Evolutionary conservation across 1,140 invertebrate genomes (phyloP), one percentile per base, ranked within the genome.

Genomic region (Homarus americanus): DNA sequence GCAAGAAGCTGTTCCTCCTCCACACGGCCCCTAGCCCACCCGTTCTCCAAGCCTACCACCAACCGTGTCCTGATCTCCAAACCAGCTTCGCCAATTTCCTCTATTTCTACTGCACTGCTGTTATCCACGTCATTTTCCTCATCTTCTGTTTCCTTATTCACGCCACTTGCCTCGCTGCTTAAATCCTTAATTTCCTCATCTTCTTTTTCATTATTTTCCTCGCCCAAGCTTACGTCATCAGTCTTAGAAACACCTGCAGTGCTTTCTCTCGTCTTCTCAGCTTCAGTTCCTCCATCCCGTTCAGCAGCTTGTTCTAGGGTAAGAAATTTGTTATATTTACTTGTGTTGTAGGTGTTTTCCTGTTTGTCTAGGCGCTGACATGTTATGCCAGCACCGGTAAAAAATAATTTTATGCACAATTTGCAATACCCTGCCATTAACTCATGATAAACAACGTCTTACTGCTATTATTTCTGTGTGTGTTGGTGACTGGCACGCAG

Each of bases 21-120:
- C 20, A 85, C 83, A 20, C 83, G 44, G 0, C 83, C 83, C 20
- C 1, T 17, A 15, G 20, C n/a, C 83, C 66, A 85, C 4, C 83
- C 83, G 20, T 44, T 28, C 40, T 85, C 53, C 32, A 9, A 28
- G 66, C 83, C 83, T 44, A 85, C 83, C 28, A 85, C 72, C 69
- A 85, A 20, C 2, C n/a, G 49, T 2, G 44, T 69, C 40, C 20
- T 85, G 4, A 75, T n/a, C n/a, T n/a, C n/a, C n/a, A n/a, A n/a
- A n/a, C n/a, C n/a, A n/a, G n/a, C n/a, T n/a, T n/a, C 24, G 20
- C 20, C 79, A 7, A 32, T 41, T 12, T 9, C n/a, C 24, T 15
- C 34, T 9, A 24, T 41, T 53, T 32, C 78, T 32, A 28, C 78
- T 20, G 24, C n/a, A 0, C 40, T 34, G 49, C 24, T 34, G n/a